These are phyloP conservation scores for Dinocampus coccinellae DNA, from an alignment of 2,888 invertebrate species.

Conservation along the genomic window DNA sequence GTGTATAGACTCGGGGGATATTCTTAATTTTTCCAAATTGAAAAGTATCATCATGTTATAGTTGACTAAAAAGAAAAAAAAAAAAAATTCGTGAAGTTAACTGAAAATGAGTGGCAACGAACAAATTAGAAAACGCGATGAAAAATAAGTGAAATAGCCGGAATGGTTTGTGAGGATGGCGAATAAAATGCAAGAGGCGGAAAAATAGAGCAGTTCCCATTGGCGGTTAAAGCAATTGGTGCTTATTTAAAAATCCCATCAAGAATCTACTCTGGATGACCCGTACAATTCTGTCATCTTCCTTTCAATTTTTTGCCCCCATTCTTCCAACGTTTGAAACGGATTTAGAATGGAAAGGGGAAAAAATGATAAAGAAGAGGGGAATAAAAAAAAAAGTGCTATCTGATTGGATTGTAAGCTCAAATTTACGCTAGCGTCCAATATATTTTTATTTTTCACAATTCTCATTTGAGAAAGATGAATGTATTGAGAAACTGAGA, in stretches of 20 bases:
- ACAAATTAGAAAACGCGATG: conserved; percentile 37
- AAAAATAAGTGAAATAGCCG: conserved; percentile 21
- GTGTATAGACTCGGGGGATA: neutral
- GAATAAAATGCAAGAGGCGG: conserved; percentile 2
- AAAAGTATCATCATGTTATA: neutral
- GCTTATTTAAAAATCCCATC: conserved; percentile 69
- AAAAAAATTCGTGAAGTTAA: conserved; percentile 54
- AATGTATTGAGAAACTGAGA: conserved; percentile 19
- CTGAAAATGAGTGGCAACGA: conserved; percentile 8
- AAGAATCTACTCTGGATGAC: conserved; percentile 52
- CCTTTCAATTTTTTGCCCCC: neutral
- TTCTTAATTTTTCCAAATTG: neutral
- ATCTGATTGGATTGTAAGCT: conserved; percentile 67
- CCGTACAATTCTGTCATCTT: conserved; percentile 17
- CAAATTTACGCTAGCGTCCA: conserved; percentile 62
- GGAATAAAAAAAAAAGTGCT: conserved; percentile 2
- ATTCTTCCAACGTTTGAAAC: too few species aligned
- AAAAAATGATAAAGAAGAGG: neutral
- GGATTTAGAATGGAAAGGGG: neutral
- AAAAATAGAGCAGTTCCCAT: conserved; percentile 49
- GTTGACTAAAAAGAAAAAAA: conserved; percentile 48
- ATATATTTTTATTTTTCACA: conserved; percentile 35
- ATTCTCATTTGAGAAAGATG: neutral
- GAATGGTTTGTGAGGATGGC: conserved; percentile 34
- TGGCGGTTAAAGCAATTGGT: conserved; percentile 66